Conservation (phyloP, 2,113 vertebrate species). For the Gallinago jamesoni region DNA sequence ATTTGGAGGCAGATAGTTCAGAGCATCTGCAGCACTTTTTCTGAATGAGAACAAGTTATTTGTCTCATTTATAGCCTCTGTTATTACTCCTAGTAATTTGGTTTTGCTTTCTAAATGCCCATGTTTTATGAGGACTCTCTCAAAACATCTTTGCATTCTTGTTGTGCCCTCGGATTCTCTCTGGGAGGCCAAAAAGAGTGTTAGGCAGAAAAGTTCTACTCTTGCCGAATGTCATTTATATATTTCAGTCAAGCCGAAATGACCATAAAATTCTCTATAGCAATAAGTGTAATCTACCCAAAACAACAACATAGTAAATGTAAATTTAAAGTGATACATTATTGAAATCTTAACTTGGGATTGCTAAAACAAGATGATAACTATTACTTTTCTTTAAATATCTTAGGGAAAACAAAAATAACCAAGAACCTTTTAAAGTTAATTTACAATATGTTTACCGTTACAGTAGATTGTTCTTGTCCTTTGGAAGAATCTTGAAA, state of each 20-base stretch:
- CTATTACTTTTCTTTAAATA: not conserved
- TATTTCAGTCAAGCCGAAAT: not conserved
- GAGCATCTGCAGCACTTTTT: not conserved
- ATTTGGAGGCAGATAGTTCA: not conserved
- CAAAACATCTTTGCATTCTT: not conserved
- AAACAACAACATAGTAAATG: not conserved
- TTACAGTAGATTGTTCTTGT: not conserved
- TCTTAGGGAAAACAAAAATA: not conserved
- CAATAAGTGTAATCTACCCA: not conserved
- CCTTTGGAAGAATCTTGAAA: not conserved
- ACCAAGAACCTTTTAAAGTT: not conserved
- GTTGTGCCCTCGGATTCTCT: conserved; percentile 5
- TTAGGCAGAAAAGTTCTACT: not conserved
- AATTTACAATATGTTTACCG: not conserved
- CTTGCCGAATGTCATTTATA: not conserved
- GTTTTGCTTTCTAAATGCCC: not conserved
- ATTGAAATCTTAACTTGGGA: not conserved
- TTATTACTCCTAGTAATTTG: conserved; percentile 36
- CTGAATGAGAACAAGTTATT: not conserved
- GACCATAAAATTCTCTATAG: not conserved
- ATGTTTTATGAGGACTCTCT: conserved; percentile 3
- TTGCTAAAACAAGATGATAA: not conserved
- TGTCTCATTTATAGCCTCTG: conserved; percentile 35
- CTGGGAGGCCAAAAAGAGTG: not conserved
- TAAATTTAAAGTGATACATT: not conserved